Evolutionary conservation across 2,797 vertebrate genomes (phyloP), one percentile per base, ranked within the genome.

Genomic region (Lacerta viridis): DNA sequence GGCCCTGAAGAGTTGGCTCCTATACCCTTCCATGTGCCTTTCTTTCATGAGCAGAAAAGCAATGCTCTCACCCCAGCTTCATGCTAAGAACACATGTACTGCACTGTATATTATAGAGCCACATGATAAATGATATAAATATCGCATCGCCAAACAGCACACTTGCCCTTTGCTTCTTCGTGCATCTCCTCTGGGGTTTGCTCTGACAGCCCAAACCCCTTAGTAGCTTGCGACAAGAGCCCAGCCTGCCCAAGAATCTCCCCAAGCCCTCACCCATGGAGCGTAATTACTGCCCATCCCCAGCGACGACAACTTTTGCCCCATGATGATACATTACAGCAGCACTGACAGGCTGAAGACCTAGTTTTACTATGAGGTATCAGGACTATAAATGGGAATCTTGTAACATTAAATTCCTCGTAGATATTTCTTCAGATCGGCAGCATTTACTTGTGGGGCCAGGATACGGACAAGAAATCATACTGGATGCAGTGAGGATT

Each of bases 361-460:
- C 29, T 71, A 39, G 68, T 89, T 79, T 92, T 89, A 76, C 84
- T 91, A 80, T 89, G 85, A 91, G 87, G 87, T 90, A 64, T 87
- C 85, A 87, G 85, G 86, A 92, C 85, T 93, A 84, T 91, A 90
- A 93, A 93, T 89, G 92, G 92, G 83, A 87, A 55, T 39, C 50
- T 0, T 76, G 50, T 84, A 91, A 87, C 61, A 92, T 29, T 86
- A 90, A 93, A 91, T 0, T 0, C 75, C 90, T 85, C 75, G 17
- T 59, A 91, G 25, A 90, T 92, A 86, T 90, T 89, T 80, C 61
- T 69, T 83, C 91, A 83, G 90, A 92, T 69, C 91, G 83, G 79
- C 88, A 29, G 72, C 85, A 88, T 89, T 93, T 88, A 69, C 82
- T 33, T 86, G 84, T 83, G 83, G 71, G 71, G 0, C 0, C 50